Percentiles rank a stretch among this genome's conserved stretches.
These are phyloP conservation scores for Eudemis profundana DNA, from an alignment of 2,888 invertebrate species.

Conservation along the genomic window DNA sequence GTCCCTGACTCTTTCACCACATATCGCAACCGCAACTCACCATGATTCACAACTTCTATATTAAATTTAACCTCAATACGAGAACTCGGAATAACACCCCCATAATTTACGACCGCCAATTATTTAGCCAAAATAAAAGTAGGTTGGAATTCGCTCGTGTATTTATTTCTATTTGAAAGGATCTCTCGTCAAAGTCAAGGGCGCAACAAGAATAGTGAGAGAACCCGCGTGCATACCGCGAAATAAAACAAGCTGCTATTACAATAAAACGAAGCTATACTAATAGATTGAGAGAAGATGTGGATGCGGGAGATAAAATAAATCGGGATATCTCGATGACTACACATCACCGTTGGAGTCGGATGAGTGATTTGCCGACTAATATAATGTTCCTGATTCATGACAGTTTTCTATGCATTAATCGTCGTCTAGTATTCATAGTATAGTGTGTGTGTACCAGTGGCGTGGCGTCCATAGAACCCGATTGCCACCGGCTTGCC, in stretches of 20 bases:
- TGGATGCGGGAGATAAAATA: background rate
- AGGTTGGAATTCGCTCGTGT: slow-evolving; percentile 25
- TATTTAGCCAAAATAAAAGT: slow-evolving; percentile 37
- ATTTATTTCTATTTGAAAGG: slow-evolving; percentile 33
- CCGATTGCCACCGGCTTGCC: too few relatives aligned
- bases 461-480: too few relatives aligned
- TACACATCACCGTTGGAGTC: too few relatives aligned
- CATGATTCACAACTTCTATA: slow-evolving; percentile 19
- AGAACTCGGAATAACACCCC: slow-evolving; percentile 27
- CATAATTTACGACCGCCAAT: slow-evolving; percentile 32
- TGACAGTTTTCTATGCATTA: too few relatives aligned
- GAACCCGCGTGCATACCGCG: slow-evolving; percentile 17
- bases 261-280: slow-evolving; percentile 20
- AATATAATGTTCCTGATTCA: too few relatives aligned
- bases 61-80: slow-evolving; percentile 21
- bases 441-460: too few relatives aligned
- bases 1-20: slow-evolving; percentile 1
- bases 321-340: too few relatives aligned
- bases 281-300: slow-evolving; percentile 10
- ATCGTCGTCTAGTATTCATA: too few relatives aligned
- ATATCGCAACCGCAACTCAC: slow-evolving; percentile 1
- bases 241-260: slow-evolving; percentile 22
- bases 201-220: slow-evolving; percentile 31
- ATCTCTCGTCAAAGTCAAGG: slow-evolving; percentile 40
- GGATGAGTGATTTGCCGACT: too few relatives aligned